A percentile compares a stretch with the other conserved stretches of the same genome.
These are phyloP conservation scores for Chironomus striatipennis DNA, from an alignment of 1,140 invertebrate genomes.

Conservation along the genomic window DNA sequence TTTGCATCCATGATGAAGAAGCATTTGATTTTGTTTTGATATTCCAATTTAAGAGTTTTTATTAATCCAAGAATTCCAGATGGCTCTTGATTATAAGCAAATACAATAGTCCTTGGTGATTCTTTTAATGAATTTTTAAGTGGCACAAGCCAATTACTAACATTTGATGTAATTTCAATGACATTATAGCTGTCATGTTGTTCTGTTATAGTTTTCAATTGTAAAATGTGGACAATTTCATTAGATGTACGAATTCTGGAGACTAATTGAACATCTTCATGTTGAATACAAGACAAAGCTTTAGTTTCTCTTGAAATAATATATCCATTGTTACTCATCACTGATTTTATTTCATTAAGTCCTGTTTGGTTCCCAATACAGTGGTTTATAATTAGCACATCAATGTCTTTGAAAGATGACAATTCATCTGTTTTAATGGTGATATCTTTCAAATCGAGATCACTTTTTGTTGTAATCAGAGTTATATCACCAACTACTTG, in stretches of 20 bases:
- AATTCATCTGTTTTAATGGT: conserved; percentile 54
- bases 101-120: conserved; percentile 43
- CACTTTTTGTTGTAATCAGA: conserved; percentile 40
- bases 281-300: conserved; percentile 24
- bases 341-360: too few relatives aligned
- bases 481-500: conserved; percentile 43
- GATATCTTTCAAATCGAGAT: conserved; percentile 45
- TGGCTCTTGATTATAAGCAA: conserved; percentile 37
- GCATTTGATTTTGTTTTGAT: not conserved
- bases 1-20: not conserved
- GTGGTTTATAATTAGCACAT: conserved; percentile 47
- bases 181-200: conserved; percentile 32
- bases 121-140: conserved; percentile 49
- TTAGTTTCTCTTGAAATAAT: conserved; percentile 42
- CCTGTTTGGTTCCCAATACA: conserved; percentile 29
- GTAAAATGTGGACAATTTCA: conserved; percentile 34
- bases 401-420: conserved; percentile 44
- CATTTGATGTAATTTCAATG: conserved; percentile 33
- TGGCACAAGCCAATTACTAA: conserved; percentile 42
- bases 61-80: not conserved
- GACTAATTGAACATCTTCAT: conserved; percentile 32
- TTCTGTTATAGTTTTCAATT: too few relatives aligned
- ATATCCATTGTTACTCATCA: conserved; percentile 41
- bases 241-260: conserved; percentile 31
- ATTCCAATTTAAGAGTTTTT: not conserved